These are phyloP conservation scores for Lamellibrachia satsuma DNA, from an alignment of 2,888 invertebrate species.

Conservation along the genomic window DNA sequence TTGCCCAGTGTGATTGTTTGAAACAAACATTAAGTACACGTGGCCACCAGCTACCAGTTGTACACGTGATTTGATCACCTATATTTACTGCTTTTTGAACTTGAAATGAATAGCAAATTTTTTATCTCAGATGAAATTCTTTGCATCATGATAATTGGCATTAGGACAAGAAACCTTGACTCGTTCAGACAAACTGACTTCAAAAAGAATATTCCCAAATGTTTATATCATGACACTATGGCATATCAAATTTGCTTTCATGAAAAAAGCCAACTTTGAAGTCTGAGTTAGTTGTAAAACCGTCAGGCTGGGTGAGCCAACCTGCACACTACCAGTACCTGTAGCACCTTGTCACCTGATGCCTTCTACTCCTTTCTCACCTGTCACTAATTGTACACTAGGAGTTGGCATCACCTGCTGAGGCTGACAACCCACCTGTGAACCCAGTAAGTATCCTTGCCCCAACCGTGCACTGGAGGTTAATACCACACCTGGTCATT, in stretches of 20 bases:
- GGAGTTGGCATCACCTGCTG: background rate
- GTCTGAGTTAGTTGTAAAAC: background rate
- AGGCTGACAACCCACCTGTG: slow-evolving; percentile 6
- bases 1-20: background rate
- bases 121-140: background rate
- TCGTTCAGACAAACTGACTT: background rate
- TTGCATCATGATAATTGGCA: background rate
- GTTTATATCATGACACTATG: background rate
- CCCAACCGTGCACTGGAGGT: background rate
- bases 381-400: background rate
- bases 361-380: background rate
- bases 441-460: background rate
- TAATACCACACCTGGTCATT: background rate
- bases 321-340: background rate
- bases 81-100: background rate
- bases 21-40: background rate
- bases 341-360: background rate
- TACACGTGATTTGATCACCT: background rate
- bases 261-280: background rate
- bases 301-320: background rate
- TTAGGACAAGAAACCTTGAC: background rate
- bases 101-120: background rate
- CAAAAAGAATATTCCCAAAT: background rate
- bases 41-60: background rate
- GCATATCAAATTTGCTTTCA: background rate